Conservation (phyloP, 2,888 invertebrate genomes). For the Tetragnatha montana region DNA sequence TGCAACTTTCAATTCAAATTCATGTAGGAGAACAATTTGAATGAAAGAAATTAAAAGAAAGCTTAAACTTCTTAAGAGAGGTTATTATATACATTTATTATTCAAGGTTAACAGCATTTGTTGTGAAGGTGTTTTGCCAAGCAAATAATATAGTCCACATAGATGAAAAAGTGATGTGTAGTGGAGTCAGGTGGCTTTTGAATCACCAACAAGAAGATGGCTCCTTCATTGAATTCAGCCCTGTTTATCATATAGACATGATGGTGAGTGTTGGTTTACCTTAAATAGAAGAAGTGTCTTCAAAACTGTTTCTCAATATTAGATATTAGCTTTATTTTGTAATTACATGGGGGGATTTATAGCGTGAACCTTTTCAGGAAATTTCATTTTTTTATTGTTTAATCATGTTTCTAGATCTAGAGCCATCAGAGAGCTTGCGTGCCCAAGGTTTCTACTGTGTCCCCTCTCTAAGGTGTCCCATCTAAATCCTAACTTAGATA, state of each 20-base stretch:
- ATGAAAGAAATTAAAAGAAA: no score
- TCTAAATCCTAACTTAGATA: not conserved
- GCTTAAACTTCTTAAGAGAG: no score
- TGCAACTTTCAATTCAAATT: no score
- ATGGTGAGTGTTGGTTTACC: constrained; percentile 31
- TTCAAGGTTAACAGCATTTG: constrained; percentile 73
- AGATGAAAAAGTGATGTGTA: constrained; percentile 71
- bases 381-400: not conserved
- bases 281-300: no score
- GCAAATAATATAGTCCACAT: constrained; percentile 65
- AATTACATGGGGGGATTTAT: not conserved
- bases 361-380: not conserved
- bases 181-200: constrained; percentile 71
- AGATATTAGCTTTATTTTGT: not conserved
- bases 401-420: not conserved
- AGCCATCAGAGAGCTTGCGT: not conserved
- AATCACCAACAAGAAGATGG: constrained; percentile 71
- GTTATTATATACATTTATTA: not conserved
- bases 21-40: no score
- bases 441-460: no score
- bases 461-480: no score
- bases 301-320: not conserved
- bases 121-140: constrained; percentile 73
- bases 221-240: constrained; percentile 69
- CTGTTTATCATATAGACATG: constrained; percentile 72